Base-by-base conservation (phyloP, 2,113 vertebrate species). In the Dryoscopus gambensis region DNA sequence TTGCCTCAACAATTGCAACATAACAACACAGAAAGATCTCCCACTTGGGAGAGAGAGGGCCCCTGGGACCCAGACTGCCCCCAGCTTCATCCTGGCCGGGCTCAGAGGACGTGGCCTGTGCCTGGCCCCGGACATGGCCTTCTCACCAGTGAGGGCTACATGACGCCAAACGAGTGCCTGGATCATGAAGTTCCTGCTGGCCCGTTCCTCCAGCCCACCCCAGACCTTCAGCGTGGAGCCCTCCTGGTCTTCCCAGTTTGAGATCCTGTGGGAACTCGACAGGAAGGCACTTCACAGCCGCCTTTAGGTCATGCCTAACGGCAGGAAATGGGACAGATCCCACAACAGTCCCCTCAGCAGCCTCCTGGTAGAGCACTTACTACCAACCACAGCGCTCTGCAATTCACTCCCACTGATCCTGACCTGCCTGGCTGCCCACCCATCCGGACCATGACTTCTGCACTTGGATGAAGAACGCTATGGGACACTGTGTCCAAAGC, bases 61-160 rank as follows among this genome's bases (percentile, higher is more conserved):
- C 10, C 2, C 1, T 7, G 55, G n/a, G 27, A 52, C 17, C 18
- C 68, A 64, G 46, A 46, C 55, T 53, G 24, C 15, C 33, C 20
- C 28, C 1, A 0, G 62, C 73, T 60, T 46, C 7, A 5, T 79
- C 67, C 50, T 59, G 31, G 28, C 7, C 0, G 2, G 18, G 49
- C 62, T 39, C 4, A 4, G 24, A 13, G 44, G 44, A 33, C 1
- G 1, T 27, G 52, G 25, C 10, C 44, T n/a, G 35, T 42, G 44
- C 28, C 55, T 5, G 3, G 44, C 44, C 60, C 69, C 0, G 0
- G 55, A 15, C 47, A 27, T 4, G 5, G 39, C 35, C 15, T n/a
- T 35, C 35, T 70, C 78, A 8, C 44, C 21, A 9, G 1, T 12
- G 37, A 42, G 30, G 21, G 57, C 60, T 49, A 0, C 0, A 0